These are phyloP conservation scores for Papilio machaon DNA, from an alignment of 1,140 invertebrate species.

Conservation along the genomic window DNA sequence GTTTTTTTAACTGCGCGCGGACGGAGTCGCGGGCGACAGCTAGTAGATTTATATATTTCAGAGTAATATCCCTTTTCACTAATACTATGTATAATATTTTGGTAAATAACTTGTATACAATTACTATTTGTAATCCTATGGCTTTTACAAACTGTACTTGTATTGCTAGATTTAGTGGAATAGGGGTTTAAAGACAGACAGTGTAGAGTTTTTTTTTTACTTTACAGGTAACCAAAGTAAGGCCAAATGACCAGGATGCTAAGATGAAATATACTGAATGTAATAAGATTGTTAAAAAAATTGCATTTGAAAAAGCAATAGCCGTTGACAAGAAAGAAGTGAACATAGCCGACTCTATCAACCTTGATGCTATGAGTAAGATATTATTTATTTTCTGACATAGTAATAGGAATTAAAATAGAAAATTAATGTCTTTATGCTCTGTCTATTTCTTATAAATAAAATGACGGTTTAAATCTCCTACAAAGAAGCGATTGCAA, in stretches of 20 bases:
- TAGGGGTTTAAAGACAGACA: neutral
- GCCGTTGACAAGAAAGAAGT: constrained; percentile 94
- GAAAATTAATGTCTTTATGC: too few relatives aligned
- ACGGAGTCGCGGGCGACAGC: too few relatives aligned
- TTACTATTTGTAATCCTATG: too few relatives aligned
- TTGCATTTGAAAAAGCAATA: constrained; percentile 99
- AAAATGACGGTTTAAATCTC: too few relatives aligned
- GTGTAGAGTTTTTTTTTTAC: constrained; percentile 1
- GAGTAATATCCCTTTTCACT: neutral
- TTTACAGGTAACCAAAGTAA: constrained; percentile 90
- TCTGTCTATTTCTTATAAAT: too few relatives aligned
- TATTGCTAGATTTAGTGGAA: neutral
- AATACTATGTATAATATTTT: neutral
- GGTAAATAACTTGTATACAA: too few relatives aligned
- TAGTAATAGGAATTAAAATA: too few relatives aligned
- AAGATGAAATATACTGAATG: constrained; percentile 97
- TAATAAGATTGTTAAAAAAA: constrained; percentile 96
- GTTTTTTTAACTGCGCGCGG: too few relatives aligned
- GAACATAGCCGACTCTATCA: constrained; percentile 92
- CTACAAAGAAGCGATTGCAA: too few relatives aligned
- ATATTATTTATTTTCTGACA: constrained; percentile 23
- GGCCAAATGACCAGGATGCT: constrained; percentile 97
- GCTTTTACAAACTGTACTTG: too few relatives aligned
- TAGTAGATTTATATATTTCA: neutral
- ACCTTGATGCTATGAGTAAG: constrained; percentile 95